phyloP scores from a whole-genome alignment of 2,113 vertebrate genomes.

The Sapajus apella region DNA sequence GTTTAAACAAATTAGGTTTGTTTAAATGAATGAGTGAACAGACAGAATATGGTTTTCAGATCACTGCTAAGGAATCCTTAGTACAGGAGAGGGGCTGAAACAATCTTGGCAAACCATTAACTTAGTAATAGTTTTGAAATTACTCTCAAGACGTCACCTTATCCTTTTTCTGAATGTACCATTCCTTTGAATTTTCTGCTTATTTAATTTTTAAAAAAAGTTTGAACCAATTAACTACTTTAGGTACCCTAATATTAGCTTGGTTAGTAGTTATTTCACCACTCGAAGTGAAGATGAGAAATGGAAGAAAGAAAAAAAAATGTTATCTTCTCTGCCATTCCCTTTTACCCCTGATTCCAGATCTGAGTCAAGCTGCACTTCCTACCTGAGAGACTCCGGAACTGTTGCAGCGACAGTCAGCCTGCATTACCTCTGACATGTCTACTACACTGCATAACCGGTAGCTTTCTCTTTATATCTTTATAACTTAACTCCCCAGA shows the following conservation, averaged over 20 bases:
- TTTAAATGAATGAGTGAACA: background rate
- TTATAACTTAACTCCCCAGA: background rate
- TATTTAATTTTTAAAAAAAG: background rate
- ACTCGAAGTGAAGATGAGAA: background rate
- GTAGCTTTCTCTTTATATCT: background rate
- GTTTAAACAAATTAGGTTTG: background rate
- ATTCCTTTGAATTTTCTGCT: background rate
- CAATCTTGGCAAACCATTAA: background rate
- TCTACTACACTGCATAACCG: background rate
- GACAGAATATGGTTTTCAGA: background rate
- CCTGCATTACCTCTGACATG: background rate
- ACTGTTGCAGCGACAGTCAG: background rate
- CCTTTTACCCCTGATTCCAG: background rate
- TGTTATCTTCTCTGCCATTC: background rate
- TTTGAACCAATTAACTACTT: background rate
- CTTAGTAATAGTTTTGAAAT: background rate
- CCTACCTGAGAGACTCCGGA: background rate
- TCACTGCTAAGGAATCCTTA: background rate
- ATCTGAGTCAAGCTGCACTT: background rate
- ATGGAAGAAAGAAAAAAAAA: rapidly evolving
- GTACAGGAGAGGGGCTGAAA: background rate
- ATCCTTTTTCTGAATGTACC: background rate
- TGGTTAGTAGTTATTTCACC: background rate
- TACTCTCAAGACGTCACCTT: background rate
- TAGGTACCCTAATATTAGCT: background rate